A percentile compares a stretch with the other conserved stretches of the same genome.
Evolutionary conservation across 2,113 vertebrate species (phyloP).

Genomic region (Platichthys stellatus): DNA sequence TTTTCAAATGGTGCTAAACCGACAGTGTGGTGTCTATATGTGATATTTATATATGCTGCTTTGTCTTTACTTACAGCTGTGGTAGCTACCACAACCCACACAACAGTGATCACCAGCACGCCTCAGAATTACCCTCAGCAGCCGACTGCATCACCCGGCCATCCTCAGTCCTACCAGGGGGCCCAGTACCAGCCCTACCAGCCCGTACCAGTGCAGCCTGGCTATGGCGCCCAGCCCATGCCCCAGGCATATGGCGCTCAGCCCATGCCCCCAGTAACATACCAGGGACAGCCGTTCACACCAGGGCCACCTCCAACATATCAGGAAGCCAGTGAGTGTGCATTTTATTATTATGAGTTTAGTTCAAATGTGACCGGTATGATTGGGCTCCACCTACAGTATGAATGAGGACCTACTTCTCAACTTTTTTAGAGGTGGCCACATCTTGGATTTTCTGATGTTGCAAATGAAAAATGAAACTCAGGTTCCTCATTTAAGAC

Average conservation of each 20-base stretch:
- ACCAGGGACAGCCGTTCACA: constrained; percentile 78
- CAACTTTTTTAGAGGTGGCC: too few relatives aligned
- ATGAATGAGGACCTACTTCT: background rate
- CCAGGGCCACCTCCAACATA: constrained; percentile 89
- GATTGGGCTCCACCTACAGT: background rate
- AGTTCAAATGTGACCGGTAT: background rate
- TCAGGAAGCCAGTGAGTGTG: constrained; percentile 84
- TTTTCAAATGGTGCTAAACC: background rate
- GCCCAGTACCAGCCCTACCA: constrained; percentile 86
- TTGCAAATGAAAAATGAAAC: background rate
- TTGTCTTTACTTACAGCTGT: constrained; percentile 80
- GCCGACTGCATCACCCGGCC: constrained; percentile 42
- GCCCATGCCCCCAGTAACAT: constrained; percentile 64
- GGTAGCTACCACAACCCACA: constrained; percentile 81
- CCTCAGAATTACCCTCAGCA: constrained; percentile 83
- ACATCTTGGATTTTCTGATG: background rate
- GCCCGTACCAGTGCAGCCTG: constrained; percentile 83
- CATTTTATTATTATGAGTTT: background rate
- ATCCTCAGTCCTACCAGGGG: constrained; percentile 78
- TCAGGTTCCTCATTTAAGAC: background rate
- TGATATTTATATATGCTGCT: background rate
- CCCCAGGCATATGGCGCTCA: constrained; percentile 74
- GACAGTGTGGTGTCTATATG: background rate
- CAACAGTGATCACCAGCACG: constrained; percentile 84
- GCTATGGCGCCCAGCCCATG: constrained; percentile 76